Percentiles rank a stretch among this genome's conserved stretches.
phyloP scores from a whole-genome alignment of 2,888 invertebrate genomes.

The Ptychoptera albimana region DNA sequence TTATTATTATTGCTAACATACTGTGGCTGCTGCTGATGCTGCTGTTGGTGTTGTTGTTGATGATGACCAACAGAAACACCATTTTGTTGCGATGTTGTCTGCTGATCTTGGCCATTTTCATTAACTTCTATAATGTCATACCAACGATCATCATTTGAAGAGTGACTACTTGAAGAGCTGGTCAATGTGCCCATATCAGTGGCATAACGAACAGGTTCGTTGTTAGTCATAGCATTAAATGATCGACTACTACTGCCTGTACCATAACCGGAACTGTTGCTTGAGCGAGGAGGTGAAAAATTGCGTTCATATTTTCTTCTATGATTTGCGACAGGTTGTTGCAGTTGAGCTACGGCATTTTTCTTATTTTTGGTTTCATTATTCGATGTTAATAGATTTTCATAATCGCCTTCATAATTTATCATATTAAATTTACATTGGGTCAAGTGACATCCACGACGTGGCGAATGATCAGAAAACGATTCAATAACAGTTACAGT shows the following conservation, averaged over 20 bases:
- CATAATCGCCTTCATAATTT: constrained; percentile 49
- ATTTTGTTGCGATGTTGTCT: constrained; percentile 23
- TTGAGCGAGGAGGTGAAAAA: constrained; percentile 61
- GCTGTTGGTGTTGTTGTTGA: constrained; percentile 17
- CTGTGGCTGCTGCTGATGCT: constrained; percentile 23
- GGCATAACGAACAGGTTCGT: constrained; percentile 11
- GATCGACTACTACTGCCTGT: constrained; percentile 44
- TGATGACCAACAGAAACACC: constrained; percentile 25
- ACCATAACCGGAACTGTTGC: constrained; percentile 71
- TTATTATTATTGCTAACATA: constrained; percentile 16
- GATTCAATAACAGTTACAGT: constrained; percentile 71
- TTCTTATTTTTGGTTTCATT: constrained; percentile 27
- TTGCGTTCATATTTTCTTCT: constrained; percentile 57
- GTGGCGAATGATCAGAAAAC: constrained; percentile 44
- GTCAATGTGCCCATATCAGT: constrained; percentile 37
- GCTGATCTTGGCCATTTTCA: constrained; percentile 29
- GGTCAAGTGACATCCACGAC: constrained; percentile 47
- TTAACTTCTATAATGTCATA: constrained; percentile 36
- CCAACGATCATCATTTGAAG: constrained; percentile 47
- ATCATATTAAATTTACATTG: constrained; percentile 45
- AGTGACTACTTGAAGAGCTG: constrained; percentile 45
- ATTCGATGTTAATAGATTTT: constrained; percentile 33
- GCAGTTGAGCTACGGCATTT: constrained; percentile 26
- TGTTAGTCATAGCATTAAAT: constrained; percentile 20
- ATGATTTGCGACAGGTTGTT: constrained; percentile 32